A percentile compares a stretch with the other conserved stretches of the same genome.
phyloP scores from a whole-genome alignment of 2,113 vertebrate genomes.

The rabbit (Oryctolagus cuniculus) region mOryCun1.1 NC_091440.1:66825001-66825500 shows the following conservation, averaged over 20 bases:
- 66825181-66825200: constrained; percentile 32
- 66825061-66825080: constrained; percentile 55
- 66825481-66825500: constrained; percentile 91
- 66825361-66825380: neutral
- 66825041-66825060: constrained; percentile 41
- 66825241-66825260: constrained; percentile 33
- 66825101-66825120: constrained; percentile 40
- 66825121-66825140: constrained; percentile 56
- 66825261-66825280: neutral
- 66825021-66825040: constrained; percentile 64
- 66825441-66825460: constrained; percentile 85
- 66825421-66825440: constrained; percentile 94
- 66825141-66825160: constrained; percentile 37
- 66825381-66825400: constrained; percentile 56
- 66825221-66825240: constrained; percentile 36
- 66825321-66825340: neutral
- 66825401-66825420: constrained; percentile 93
- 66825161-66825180: constrained; percentile 57
- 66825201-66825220: constrained; percentile 59
- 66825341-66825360: neutral
- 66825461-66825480: constrained; percentile 93
- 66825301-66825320: neutral
- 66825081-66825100: constrained; percentile 62
- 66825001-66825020: constrained; percentile 62
- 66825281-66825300: neutral